phyloP scores from a whole-genome alignment of 2,888 invertebrate species.

The Athripsodes cinereus region DNA sequence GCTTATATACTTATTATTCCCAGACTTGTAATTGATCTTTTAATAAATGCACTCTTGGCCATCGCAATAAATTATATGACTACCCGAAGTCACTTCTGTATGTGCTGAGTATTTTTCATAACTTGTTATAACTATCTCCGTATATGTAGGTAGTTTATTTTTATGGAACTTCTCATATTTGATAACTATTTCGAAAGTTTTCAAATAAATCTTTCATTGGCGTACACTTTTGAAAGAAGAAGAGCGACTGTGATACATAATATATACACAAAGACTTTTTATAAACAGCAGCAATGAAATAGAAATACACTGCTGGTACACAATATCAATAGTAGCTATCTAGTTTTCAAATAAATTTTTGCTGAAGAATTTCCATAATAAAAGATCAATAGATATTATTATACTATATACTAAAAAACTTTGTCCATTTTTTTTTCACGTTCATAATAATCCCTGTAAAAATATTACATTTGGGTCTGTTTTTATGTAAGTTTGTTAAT shows the following conservation, averaged over 20 bases:
- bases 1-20: too few relatives aligned
- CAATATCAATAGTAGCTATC: background rate
- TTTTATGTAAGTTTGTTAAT: too few relatives aligned
- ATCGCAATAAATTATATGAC: too few relatives aligned
- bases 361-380: background rate
- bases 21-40: too few relatives aligned
- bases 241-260: background rate
- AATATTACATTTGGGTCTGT: too few relatives aligned
- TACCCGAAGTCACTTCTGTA: too few relatives aligned
- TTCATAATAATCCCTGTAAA: too few relatives aligned
- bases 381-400: background rate
- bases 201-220: slow-evolving; percentile 2
- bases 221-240: background rate
- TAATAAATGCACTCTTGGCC: too few relatives aligned
- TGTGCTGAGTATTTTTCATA: too few relatives aligned
- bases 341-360: background rate
- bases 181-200: background rate
- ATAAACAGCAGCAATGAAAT: background rate
- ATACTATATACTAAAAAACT: background rate
- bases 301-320: background rate
- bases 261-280: background rate
- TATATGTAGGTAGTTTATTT: background rate
- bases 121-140: too few relatives aligned
- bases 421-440: background rate
- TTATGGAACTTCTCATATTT: slow-evolving; percentile 1